phyloP scores from a whole-genome alignment of 2,113 vertebrate genomes.

The Collichthys lucidus region DNA sequence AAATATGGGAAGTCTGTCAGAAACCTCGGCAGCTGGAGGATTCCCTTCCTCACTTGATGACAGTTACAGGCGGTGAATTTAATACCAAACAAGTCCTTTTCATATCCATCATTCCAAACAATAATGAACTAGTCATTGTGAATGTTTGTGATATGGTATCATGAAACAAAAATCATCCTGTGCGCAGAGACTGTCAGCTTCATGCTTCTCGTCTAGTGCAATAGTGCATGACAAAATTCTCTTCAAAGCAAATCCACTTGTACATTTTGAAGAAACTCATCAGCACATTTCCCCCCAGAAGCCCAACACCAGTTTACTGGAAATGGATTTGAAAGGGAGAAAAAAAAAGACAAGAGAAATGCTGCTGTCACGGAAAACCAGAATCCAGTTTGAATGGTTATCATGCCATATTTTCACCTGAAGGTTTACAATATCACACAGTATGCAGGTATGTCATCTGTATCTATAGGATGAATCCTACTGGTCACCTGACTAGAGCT shows the following conservation, averaged over 20 bases:
- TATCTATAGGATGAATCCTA: background rate
- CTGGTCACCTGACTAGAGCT: too few relatives aligned
- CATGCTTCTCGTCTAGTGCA: slow-evolving; percentile 20
- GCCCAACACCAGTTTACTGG: slow-evolving; percentile 16
- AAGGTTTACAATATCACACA: background rate
- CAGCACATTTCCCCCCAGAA: slow-evolving; percentile 29
- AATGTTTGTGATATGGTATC: background rate
- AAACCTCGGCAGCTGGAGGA: background rate
- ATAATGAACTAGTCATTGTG: background rate
- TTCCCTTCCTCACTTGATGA: background rate
- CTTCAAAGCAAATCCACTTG: slow-evolving; percentile 40
- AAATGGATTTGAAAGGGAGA: slow-evolving; percentile 9
- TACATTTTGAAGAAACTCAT: slow-evolving; percentile 38
- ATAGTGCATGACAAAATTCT: slow-evolving; percentile 16
- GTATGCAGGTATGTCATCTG: background rate
- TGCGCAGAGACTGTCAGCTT: background rate
- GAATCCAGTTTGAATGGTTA: background rate
- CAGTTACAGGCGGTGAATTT: background rate
- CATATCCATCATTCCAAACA: background rate
- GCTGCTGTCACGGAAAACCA: slow-evolving; percentile 13
- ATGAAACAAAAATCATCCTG: background rate
- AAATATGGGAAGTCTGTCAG: background rate
- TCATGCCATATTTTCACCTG: background rate
- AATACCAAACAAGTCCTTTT: background rate
- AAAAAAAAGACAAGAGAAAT: background rate